These are phyloP conservation scores for Phenganax subtilis DNA, from an alignment of 92 coral and sea anemone genomes.

Conservation along the genomic window DNA sequence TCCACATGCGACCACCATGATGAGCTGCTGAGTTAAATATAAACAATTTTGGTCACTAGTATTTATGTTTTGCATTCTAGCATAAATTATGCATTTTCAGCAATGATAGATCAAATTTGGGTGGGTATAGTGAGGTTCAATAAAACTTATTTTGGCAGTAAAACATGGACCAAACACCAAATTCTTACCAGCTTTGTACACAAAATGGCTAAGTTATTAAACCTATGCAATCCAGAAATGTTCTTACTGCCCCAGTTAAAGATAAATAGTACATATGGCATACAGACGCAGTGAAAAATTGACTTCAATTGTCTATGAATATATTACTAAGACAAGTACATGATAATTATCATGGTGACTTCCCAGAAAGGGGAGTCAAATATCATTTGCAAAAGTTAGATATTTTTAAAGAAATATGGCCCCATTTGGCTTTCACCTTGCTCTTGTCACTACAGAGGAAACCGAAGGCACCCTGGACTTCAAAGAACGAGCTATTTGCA, in stretches of 20 bases:
- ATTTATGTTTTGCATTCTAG: not conserved
- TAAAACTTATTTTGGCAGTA: no score
- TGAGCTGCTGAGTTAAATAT: not conserved
- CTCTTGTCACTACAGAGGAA: not conserved
- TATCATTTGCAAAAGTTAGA: not conserved
- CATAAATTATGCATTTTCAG: not conserved
- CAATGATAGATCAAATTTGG: not conserved
- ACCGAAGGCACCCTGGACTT: not conserved
- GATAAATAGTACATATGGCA: no score
- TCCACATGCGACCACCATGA: constrained; percentile 96
- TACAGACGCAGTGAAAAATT: no score
- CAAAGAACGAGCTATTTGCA: not conserved
- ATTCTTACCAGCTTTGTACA: no score
- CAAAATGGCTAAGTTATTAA: no score
- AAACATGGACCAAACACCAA: no score
- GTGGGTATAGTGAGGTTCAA: no score
- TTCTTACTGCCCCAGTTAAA: no score
- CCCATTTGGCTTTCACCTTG: not conserved
- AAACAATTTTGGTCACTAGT: not conserved
- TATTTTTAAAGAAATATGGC: not conserved
- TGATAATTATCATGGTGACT: not conserved
- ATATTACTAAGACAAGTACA: no score
- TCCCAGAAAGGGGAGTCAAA: not conserved
- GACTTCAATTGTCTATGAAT: no score
- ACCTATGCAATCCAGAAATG: no score